Conservation (phyloP, 2,113 vertebrate species). For the Orientallactaga bullata region DNA sequence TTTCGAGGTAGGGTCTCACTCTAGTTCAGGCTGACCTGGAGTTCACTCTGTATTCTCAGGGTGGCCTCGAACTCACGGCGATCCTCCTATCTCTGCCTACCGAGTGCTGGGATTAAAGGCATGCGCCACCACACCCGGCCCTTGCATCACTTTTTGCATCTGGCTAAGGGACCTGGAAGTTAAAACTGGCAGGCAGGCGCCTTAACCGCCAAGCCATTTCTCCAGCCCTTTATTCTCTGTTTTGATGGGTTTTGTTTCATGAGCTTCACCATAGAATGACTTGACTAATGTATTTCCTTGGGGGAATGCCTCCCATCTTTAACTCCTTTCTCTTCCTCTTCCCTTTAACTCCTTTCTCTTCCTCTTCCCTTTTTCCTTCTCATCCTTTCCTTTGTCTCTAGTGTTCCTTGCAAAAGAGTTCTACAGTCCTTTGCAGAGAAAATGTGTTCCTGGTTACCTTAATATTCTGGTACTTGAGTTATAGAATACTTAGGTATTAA, state of each 20-base stretch:
- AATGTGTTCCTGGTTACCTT: not conserved
- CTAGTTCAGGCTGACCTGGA: too few species aligned
- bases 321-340: not conserved
- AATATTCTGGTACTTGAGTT: constrained; percentile 38
- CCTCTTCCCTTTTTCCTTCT: not conserved
- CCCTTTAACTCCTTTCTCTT: not conserved
- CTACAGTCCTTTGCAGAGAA: not conserved
- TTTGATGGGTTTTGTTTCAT: not conserved
- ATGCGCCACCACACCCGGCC: too few species aligned
- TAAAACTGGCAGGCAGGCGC: too few species aligned
- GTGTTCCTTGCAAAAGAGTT: not conserved
- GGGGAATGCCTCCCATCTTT: not conserved
- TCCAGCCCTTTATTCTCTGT: not conserved
- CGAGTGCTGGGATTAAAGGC: too few species aligned
- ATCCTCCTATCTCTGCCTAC: too few species aligned
- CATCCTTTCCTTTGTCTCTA: not conserved
- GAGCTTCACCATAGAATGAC: not conserved
- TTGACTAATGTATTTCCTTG: not conserved
- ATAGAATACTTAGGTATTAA: not conserved
- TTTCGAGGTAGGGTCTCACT: too few species aligned
- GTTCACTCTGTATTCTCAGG: too few species aligned
- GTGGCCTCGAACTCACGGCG: too few species aligned
- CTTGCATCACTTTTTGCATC: too few species aligned
- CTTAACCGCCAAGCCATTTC: too few species aligned
- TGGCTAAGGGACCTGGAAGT: too few species aligned